Percentiles rank a stretch among this genome's conserved stretches.
Evolutionary conservation across 1,140 invertebrate genomes (phyloP).

Genomic region (Nasonia giraulti): DNA sequence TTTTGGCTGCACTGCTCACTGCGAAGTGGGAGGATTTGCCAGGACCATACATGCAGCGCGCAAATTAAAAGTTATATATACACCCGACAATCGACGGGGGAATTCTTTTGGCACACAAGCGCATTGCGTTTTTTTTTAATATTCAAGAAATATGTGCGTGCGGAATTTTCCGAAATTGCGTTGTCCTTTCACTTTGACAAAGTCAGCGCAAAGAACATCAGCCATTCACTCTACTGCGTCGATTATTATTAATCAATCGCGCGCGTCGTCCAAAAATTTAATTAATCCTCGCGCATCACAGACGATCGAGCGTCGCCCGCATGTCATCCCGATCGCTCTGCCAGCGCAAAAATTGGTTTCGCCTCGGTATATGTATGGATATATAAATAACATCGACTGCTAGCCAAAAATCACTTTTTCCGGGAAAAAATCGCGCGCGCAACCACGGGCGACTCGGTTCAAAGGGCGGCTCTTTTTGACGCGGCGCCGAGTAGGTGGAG

Average conservation of each 20-base stretch:
- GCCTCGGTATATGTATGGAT: background rate
- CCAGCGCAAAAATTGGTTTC: background rate
- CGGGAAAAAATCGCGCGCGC: background rate
- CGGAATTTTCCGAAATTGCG: background rate
- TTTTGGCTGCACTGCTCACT: background rate
- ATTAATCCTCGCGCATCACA: background rate
- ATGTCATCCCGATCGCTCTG: background rate
- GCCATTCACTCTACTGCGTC: no score
- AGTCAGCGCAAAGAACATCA: background rate
- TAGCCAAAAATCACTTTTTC: no score
- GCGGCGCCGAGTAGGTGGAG: background rate
- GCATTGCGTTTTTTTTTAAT: background rate
- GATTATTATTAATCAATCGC: background rate
- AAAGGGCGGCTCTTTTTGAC: background rate
- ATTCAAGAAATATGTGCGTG: background rate
- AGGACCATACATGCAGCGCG: background rate
- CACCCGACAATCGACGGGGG: constrained; percentile 26
- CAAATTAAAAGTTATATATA: constrained; percentile 42
- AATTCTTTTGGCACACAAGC: constrained; percentile 6
- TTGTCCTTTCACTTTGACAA: background rate
- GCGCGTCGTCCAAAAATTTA: background rate
- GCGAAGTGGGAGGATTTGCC: background rate
- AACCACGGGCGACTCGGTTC: background rate
- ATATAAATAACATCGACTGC: background rate
- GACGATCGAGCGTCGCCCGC: no score